Evolutionary conservation across 2,797 vertebrate genomes (phyloP), one percentile per base, ranked within the genome.

Genomic region (Petrocephalus schoutedeni): DNA sequence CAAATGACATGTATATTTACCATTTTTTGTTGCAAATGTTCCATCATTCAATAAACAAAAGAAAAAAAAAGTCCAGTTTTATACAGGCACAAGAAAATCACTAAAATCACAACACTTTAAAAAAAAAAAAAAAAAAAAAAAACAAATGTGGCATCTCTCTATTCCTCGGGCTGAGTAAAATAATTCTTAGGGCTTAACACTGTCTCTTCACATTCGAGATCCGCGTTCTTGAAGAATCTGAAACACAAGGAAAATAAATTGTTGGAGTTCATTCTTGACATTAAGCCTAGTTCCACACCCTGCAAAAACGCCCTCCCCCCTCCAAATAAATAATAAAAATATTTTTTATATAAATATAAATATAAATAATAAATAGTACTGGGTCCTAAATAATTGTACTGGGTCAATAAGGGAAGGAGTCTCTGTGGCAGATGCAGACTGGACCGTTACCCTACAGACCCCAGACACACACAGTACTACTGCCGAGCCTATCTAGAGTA

Each of bases 141-240:
- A 93, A 92, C 95, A 91, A 90, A 94, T 93, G 94, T 94, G 94
- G 94, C 94, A 93, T 94, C 93, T 94, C 92, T 90, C 92, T 94
- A 94, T 93, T 92, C 94, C 92, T 92, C 94, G 91, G 93, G 92
- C 93, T 93, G 36, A 89, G 86, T 59, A 67, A 77, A 89, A 87
- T 41, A 91, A 90, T 89, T 59, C 90, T 93, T 93, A 89, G 91
- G 74, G 2, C 88, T 91, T 96, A 94, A 93, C 90, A 95, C 91
- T 90, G 92, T 89, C 89, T 92, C 93, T 95, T 99, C 96, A 99
- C 97, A 98, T 99, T 93, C 98, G 96, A 80, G 98, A 99, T 87
- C 98, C 98, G 86, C 98, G 95, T 91, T 99, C 98, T 95, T 99
- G 98, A 93, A 99, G 96, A 94, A 99, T 98, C 98, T 99, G 96